Percentiles rank a stretch among this genome's conserved stretches.
phyloP scores from a whole-genome alignment of 2,888 invertebrate species.

The Priocnemis perturbator region DNA sequence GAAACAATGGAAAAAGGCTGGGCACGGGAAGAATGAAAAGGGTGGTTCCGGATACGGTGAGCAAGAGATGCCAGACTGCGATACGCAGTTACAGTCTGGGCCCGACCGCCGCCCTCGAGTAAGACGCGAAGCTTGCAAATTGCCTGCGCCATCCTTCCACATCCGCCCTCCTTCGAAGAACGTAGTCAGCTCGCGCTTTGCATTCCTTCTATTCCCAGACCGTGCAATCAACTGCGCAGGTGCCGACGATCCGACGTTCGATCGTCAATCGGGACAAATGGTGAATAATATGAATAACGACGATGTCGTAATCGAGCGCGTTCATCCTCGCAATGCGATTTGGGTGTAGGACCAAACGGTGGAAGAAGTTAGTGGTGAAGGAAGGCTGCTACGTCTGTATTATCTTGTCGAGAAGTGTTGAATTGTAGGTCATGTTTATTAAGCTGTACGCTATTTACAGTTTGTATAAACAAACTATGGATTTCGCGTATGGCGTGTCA shows the following conservation, averaged over 20 bases:
- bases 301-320: too few relatives aligned
- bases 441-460: too few relatives aligned
- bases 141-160: slow-evolving; percentile 34
- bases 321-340: too few relatives aligned
- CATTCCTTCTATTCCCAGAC: slow-evolving; percentile 10
- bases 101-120: slow-evolving; percentile 15
- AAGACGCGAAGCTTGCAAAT: slow-evolving; percentile 52
- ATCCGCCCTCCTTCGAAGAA: slow-evolving; percentile 31
- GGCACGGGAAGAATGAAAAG: slow-evolving; percentile 30
- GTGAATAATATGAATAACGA: neutral
- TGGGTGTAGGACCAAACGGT: too few relatives aligned
- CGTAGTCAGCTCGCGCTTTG: slow-evolving; percentile 7
- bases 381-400: too few relatives aligned
- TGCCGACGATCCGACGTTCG: slow-evolving; percentile 30
- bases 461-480: too few relatives aligned
- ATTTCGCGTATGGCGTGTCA: too few relatives aligned
- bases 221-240: slow-evolving; percentile 32
- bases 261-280: slow-evolving; percentile 8
- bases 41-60: slow-evolving; percentile 31
- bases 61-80: slow-evolving; percentile 46
- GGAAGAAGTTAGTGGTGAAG: too few relatives aligned
- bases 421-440: too few relatives aligned
- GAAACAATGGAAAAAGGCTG: slow-evolving; percentile 14
- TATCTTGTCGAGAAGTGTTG: too few relatives aligned
- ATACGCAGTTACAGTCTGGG: slow-evolving; percentile 36